Percentiles rank a stretch among this genome's conserved stretches.
phyloP scores from a whole-genome alignment of 2,888 invertebrate genomes.

The Conchocele bisecta region DNA sequence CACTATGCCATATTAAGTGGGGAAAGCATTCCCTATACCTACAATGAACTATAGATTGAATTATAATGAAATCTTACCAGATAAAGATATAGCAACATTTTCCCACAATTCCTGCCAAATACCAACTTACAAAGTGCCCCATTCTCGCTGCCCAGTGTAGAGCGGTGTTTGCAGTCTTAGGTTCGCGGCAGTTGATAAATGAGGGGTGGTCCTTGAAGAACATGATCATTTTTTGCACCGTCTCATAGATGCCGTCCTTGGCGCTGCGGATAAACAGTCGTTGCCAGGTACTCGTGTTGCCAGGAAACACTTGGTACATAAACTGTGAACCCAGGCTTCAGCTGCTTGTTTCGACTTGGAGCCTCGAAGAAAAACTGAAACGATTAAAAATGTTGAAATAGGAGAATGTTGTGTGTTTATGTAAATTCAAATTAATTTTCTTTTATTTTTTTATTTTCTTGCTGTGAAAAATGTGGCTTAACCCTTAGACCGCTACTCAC shows the following conservation, averaged over 20 bases:
- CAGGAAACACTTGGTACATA: constrained; percentile 82
- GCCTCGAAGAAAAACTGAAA: constrained; percentile 80
- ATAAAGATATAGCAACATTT: no score
- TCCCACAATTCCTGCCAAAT: neutral
- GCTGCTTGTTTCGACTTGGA: constrained; percentile 77
- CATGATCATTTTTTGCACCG: constrained; percentile 78
- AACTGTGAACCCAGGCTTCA: constrained; percentile 76
- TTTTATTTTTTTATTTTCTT: no score
- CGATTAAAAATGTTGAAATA: no score
- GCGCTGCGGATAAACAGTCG: constrained; percentile 75
- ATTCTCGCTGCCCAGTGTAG: constrained; percentile 78
- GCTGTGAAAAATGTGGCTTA: no score
- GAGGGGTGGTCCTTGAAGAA: constrained; percentile 77
- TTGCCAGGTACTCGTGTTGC: constrained; percentile 78
- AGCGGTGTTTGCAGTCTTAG: constrained; percentile 78
- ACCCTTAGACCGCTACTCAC: no score
- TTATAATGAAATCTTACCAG: no score
- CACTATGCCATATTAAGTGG: no score
- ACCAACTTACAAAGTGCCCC: constrained; percentile 79
- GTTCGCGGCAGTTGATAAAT: constrained; percentile 80
- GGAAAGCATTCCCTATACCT: no score
- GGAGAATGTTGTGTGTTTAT: no score
- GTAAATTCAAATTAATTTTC: no score
- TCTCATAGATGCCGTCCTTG: constrained; percentile 78
- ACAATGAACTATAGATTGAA: no score